phyloP scores from a whole-genome alignment of 2,888 invertebrate species.

The Smittia aterrima region DNA sequence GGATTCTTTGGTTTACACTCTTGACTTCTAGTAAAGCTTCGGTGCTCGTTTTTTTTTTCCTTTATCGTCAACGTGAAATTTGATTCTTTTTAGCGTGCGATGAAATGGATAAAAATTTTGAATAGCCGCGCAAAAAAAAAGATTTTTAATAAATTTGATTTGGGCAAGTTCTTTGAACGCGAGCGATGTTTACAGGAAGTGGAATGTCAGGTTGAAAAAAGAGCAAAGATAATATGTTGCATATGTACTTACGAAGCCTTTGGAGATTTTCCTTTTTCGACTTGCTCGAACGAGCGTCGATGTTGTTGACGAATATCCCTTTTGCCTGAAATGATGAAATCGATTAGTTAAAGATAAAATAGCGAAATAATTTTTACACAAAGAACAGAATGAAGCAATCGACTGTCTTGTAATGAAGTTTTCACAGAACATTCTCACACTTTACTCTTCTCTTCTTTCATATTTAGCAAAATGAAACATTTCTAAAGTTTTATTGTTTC shows the following conservation, averaged over 20 bases:
- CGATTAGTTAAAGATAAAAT: neutral
- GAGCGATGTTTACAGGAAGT: conserved; percentile 17
- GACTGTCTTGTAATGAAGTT: neutral
- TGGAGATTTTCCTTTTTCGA: conserved; percentile 34
- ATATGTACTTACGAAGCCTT: conserved; percentile 32
- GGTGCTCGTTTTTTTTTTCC: neutral
- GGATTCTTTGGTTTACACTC: conserved; percentile 32
- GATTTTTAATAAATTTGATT: conserved; percentile 25
- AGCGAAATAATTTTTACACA: no score
- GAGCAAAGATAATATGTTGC: neutral
- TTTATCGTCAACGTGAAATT: conserved; percentile 29
- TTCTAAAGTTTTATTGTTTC: conserved; percentile 28
- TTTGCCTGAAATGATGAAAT: neutral
- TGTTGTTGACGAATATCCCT: conserved; percentile 29
- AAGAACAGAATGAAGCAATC: no score
- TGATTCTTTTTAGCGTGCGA: conserved; percentile 40
- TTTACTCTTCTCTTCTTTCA: neutral
- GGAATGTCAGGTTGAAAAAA: conserved; percentile 33
- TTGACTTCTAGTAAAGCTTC: conserved; percentile 31
- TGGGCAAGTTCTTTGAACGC: neutral
- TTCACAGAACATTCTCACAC: neutral
- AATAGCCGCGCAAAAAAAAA: conserved; percentile 1
- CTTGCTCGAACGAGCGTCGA: neutral
- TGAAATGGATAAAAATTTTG: conserved; percentile 22
- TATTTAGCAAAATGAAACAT: neutral